Conservation (phyloP, 2,797 vertebrate species). For the Peromyscus melanophrys region DNA sequence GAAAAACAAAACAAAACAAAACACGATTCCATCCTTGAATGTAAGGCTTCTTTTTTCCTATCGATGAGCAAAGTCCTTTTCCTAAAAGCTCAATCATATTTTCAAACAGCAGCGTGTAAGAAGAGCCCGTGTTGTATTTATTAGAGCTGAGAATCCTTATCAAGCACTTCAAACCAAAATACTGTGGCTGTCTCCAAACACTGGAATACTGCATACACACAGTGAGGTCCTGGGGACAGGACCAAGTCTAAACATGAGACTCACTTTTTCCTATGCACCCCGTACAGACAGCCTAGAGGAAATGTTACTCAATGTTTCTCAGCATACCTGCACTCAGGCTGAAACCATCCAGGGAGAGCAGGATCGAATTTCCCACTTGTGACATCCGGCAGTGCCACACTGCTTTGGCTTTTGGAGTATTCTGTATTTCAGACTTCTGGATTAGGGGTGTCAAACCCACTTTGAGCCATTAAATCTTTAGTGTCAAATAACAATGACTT, state of each 20-base stretch:
- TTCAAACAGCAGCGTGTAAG: constrained; percentile 40
- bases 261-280: background rate
- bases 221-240: background rate
- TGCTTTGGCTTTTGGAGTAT: background rate
- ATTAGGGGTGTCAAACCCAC: background rate
- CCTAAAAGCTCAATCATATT: constrained; percentile 17
- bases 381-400: background rate
- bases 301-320: background rate
- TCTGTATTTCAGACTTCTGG: background rate
- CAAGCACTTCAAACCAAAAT: background rate
- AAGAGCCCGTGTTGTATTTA: background rate
- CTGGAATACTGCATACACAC: background rate
- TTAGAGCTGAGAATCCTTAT: background rate
- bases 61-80: constrained; percentile 46
- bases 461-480: constrained; percentile 4
- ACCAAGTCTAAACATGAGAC: background rate
- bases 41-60: background rate
- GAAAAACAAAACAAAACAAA: constrained; percentile 50
- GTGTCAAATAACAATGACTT: constrained; percentile 49
- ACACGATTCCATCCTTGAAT: constrained; percentile 5
- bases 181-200: background rate
- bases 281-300: background rate
- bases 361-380: background rate
- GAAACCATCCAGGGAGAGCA: background rate
- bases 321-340: background rate